Evolutionary conservation across 2,888 invertebrate species (phyloP).

Genomic region (Malacosoma neustria): DNA sequence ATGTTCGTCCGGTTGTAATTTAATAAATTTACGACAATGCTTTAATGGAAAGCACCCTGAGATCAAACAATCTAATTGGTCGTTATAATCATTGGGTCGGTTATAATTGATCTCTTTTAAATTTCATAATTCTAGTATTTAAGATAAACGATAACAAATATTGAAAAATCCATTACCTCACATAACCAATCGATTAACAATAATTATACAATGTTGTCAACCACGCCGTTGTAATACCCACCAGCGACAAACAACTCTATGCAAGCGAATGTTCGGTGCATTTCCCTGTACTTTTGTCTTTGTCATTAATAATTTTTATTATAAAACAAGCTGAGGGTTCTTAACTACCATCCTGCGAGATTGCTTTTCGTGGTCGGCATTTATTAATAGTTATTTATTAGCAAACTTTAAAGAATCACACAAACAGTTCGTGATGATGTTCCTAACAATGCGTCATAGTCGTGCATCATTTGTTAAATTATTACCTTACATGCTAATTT

Average conservation of each 20-base stretch:
- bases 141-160: neutral
- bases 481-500: slow-evolving; percentile 17
- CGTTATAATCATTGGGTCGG: too few relatives aligned
- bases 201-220: slow-evolving; percentile 50
- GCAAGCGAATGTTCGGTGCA: slow-evolving; percentile 23
- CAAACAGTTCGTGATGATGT: slow-evolving; percentile 33
- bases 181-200: slow-evolving; percentile 17
- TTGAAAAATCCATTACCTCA: neutral
- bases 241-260: slow-evolving; percentile 33
- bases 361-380: slow-evolving; percentile 67
- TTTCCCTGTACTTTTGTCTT: slow-evolving; percentile 26
- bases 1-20: too few relatives aligned
- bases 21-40: too few relatives aligned
- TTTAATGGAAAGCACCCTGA: too few relatives aligned
- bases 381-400: slow-evolving; percentile 67
- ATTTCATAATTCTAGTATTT: too few relatives aligned
- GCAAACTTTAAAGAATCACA: slow-evolving; percentile 47
- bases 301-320: slow-evolving; percentile 62
- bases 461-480: slow-evolving; percentile 31
- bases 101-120: too few relatives aligned
- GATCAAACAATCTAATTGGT: too few relatives aligned
- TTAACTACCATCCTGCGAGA: slow-evolving; percentile 63
- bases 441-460: slow-evolving; percentile 40
- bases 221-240: slow-evolving; percentile 8
- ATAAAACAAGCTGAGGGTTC: slow-evolving; percentile 63